These are phyloP conservation scores for Leptothorax acervorum DNA, from an alignment of 2,888 invertebrate genomes.

Conservation along the genomic window DNA sequence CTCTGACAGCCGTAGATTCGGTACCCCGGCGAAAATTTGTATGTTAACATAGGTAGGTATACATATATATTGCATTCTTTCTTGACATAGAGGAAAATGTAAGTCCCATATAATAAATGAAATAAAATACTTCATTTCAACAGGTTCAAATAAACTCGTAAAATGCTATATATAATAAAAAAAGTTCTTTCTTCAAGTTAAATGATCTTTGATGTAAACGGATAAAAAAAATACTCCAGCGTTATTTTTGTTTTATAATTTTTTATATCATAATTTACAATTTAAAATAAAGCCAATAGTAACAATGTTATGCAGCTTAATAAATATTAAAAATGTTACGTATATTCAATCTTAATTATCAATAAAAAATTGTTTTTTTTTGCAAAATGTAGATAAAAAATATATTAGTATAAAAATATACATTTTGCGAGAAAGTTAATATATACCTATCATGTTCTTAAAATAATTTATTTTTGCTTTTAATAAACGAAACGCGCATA, in stretches of 20 bases:
- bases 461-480: neutral
- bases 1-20: neutral
- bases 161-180: neutral
- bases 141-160: neutral
- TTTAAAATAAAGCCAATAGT: neutral
- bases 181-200: neutral
- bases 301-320: neutral
- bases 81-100: neutral
- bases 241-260: neutral
- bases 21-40: neutral
- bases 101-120: neutral
- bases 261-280: neutral
- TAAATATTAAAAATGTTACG: neutral
- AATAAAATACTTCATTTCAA: conserved; percentile 17
- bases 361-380: neutral
- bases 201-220: neutral
- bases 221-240: neutral
- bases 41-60: neutral
- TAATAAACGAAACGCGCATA: neutral
- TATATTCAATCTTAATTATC: neutral
- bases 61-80: neutral
- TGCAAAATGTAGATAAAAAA: neutral
- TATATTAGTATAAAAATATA: neutral
- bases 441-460: neutral
- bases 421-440: neutral